A percentile compares a stretch with the other conserved stretches of the same genome.
phyloP scores from a whole-genome alignment of 2,797 vertebrate genomes.

The Nothura maculosa region DNA sequence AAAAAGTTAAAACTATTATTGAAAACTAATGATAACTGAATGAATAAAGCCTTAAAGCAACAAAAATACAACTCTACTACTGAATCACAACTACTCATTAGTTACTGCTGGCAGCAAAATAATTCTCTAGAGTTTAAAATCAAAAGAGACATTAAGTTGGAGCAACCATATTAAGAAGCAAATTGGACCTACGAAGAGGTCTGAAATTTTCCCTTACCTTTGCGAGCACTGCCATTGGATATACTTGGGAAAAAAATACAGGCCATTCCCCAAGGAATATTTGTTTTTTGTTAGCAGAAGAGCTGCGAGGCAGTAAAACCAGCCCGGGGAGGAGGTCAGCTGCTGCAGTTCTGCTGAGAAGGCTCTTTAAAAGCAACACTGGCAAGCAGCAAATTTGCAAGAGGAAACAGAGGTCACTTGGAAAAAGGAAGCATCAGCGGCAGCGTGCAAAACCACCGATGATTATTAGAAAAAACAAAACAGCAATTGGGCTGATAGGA shows the following conservation, averaged over 20 bases:
- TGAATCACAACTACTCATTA: background rate
- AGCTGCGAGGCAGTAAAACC: background rate
- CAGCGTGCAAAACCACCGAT: background rate
- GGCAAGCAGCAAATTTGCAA: background rate
- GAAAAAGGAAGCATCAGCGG: background rate
- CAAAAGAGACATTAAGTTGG: background rate
- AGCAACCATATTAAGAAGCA: background rate
- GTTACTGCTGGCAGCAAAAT: background rate
- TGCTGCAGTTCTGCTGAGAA: background rate
- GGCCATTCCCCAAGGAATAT: background rate
- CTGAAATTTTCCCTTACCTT: background rate
- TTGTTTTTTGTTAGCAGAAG: background rate
- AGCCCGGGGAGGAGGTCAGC: background rate
- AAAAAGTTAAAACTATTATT: background rate
- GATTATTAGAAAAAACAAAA: background rate
- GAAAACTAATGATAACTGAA: background rate
- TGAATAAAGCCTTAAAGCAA: background rate
- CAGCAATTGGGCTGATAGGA: background rate
- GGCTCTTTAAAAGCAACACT: background rate
- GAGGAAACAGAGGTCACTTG: background rate
- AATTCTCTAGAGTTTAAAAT: background rate
- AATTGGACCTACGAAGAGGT: fast-evolving
- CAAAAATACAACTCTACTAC: too few species aligned
- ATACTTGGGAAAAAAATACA: too few species aligned
- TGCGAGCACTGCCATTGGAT: background rate